These are phyloP conservation scores for Geotria australis DNA, from an alignment of 2,797 vertebrate species.

Conservation along the genomic window DNA sequence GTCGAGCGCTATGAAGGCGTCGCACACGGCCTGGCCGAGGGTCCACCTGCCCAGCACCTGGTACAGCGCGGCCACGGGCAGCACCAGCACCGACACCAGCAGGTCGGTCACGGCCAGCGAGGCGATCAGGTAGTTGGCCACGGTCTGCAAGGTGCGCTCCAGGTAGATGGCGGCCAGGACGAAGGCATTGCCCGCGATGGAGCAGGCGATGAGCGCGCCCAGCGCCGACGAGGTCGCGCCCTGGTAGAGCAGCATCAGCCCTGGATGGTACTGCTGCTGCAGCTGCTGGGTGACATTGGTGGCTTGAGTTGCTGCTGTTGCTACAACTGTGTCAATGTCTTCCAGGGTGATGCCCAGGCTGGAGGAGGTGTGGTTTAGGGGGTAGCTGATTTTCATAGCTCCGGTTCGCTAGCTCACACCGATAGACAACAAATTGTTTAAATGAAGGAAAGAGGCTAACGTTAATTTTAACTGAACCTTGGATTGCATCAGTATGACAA, in stretches of 20 bases:
- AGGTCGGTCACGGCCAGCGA: not conserved
- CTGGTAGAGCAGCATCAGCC: not conserved
- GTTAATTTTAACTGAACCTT: too few species aligned
- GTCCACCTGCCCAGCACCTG: not conserved
- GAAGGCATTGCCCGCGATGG: not conserved
- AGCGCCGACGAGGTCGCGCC: not conserved
- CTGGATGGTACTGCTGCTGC: not conserved
- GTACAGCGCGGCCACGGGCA: not conserved
- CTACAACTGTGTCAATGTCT: too few species aligned
- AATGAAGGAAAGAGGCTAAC: too few species aligned
- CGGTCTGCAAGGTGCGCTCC: not conserved
- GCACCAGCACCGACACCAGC: not conserved
- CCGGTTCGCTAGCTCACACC: too few species aligned
- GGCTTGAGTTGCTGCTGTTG: too few species aligned
- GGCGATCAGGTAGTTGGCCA: not conserved
- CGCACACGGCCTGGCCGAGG: not conserved
- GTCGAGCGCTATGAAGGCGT: not conserved
- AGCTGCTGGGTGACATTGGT: too few species aligned
- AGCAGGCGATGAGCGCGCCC: not conserved
- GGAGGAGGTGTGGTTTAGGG: too few species aligned
- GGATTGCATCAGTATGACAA: too few species aligned
- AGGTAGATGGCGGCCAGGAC: not conserved
- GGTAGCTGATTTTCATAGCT: too few species aligned
- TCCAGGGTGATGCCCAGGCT: too few species aligned
- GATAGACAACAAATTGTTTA: too few species aligned